A percentile compares a stretch with the other conserved stretches of the same genome.
Evolutionary conservation across 2,888 invertebrate genomes (phyloP).

Genomic region (Lutraria lutraria): DNA sequence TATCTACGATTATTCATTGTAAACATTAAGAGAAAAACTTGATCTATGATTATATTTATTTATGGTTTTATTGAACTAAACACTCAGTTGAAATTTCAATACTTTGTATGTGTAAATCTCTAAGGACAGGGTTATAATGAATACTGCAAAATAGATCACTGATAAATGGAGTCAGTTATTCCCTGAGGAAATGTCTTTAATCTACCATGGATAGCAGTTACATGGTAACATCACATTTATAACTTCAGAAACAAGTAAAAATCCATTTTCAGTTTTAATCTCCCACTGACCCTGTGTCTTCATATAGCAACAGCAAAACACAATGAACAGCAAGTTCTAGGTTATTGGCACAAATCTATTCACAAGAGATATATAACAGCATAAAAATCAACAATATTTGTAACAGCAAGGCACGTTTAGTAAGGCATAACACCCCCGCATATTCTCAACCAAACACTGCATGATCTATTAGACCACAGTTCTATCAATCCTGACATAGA

Average conservation of each 20-base stretch:
- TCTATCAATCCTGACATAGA: not conserved
- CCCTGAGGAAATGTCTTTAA: not conserved
- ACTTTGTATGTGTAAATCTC: not conserved
- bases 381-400: slow-evolving; percentile 19
- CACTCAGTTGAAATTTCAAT: not conserved
- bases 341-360: not conserved
- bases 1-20: too few relatives aligned
- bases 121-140: not conserved
- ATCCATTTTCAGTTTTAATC: slow-evolving; percentile 18
- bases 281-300: not conserved
- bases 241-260: not conserved
- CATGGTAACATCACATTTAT: not conserved
- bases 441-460: not conserved
- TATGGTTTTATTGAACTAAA: not conserved
- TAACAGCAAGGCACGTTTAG: not conserved
- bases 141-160: not conserved
- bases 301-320: not conserved
- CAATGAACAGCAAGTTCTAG: not conserved
- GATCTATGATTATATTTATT: not conserved
- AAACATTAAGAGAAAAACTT: too few relatives aligned
- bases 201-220: not conserved
- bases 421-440: not conserved
- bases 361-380: not conserved
- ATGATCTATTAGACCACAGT: not conserved
- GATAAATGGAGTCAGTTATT: not conserved